Evolutionary conservation across 2,113 vertebrate genomes (phyloP).

Genomic region (Malurus melanocephalus): DNA sequence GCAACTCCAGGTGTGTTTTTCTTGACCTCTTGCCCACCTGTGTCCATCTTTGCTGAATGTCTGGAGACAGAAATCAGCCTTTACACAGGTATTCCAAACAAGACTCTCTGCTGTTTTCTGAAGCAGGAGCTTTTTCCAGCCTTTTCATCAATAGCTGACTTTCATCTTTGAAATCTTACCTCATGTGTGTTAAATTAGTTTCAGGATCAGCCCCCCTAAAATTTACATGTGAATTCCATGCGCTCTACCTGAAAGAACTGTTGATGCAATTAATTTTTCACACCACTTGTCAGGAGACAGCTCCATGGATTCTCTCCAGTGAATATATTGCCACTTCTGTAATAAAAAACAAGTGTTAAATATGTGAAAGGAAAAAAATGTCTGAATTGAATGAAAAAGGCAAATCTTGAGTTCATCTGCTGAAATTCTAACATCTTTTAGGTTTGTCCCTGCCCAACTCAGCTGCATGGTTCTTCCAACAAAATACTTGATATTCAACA

Average conservation of each 20-base stretch:
- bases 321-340: background rate
- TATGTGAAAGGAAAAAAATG: background rate
- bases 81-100: background rate
- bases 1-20: background rate
- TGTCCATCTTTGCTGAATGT: background rate
- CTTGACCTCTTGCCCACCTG: background rate
- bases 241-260: background rate
- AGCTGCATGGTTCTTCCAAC: background rate
- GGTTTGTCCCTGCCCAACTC: background rate
- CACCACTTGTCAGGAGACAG: background rate
- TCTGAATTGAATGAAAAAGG: background rate
- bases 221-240: rapidly evolving
- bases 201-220: background rate
- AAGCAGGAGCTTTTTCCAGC: background rate
- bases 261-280: background rate
- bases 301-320: background rate
- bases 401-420: background rate
- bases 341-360: background rate
- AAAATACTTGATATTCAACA: background rate
- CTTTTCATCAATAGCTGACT: background rate
- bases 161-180: background rate
- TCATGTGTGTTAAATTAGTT: background rate
- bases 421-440: background rate
- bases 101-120: background rate
- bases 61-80: background rate